Base-by-base conservation (phyloP, 2,113 vertebrate genomes). In the Callospermophilus lateralis region DNA sequence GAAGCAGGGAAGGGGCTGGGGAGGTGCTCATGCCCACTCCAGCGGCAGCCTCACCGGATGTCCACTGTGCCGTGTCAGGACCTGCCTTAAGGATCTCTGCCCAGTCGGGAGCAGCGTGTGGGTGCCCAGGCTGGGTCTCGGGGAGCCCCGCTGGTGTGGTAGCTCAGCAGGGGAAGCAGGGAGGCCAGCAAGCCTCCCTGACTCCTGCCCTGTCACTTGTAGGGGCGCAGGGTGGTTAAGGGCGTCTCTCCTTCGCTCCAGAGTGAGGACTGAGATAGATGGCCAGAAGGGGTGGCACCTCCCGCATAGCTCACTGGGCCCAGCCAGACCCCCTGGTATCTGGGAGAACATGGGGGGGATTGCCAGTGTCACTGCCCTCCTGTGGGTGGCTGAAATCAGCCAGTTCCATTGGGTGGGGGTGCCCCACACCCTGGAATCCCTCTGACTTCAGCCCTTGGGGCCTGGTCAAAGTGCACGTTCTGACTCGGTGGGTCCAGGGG, bases 351-450 rank as follows among this genome's bases (percentile, higher is more conserved):
- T 3, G 8, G 22, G 53, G 48, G 11, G 48, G 48, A 26, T 58
- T 61, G 51, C 6, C 8, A n/a, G 2, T 8, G 30, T 37, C 39
- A 15, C n/a, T n/a, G 17, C 67, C 67, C 34, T n/a, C 67, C 67
- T 19, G 67, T 3, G 24, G 24, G 55, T 26, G 61, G 63, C 51
- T 95, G 70, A 84, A 53, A 34, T 67, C 15, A 78, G 34, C 53
- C 63, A n/a, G 6, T 63, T 72, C 48, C 30, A n/a, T 3, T n/a
- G 22, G 19, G 45, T 1, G 4, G 48, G 28, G 22, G 51, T 26
- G 3, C n/a, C 7, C n/a, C 26, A 9, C 9, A 19, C 0, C 26
- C 78, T 24, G 70, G 24, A 20, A 1, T 15, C 34, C 1, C n/a
- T 32, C 63, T 26, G 83, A 61, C 11, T 22, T 24, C 5, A 70